Base-by-base conservation (phyloP, 2,888 invertebrate species). In the Himalopsyche kuldschensis region DNA sequence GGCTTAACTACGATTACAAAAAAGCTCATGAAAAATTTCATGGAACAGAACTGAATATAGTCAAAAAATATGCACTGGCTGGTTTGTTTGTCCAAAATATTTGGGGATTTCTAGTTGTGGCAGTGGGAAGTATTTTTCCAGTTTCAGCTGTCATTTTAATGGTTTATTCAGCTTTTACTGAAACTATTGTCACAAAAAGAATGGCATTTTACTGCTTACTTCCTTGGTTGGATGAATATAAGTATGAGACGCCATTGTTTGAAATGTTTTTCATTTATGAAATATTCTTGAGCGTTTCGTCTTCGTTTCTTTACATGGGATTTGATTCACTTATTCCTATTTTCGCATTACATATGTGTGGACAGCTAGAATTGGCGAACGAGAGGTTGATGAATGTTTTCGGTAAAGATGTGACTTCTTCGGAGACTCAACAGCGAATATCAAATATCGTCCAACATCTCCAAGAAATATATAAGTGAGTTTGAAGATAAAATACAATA, bases 251-350 rank as follows among this genome's bases (percentile, higher is more conserved):
- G 41, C 79, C 79, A 8, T 75, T 88, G 0, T 89, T 87, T 85
- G 87, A 87, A 27, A 0, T 86, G 0, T 79, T 88, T 32, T 89
- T 88, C 48, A 5, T 79, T 0, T 47, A 88, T 4, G 87, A 86
- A 79, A 77, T 88, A 0, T n/a, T 86, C 15, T 90, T 89, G 75
- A 89, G 87, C 82, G 27, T 86, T 0, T 89, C 88, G 79, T 88
- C 89, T 0, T 82, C 87, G 0, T 83, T 88, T 0, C 88, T 90
- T 86, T 90, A 89, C 31, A 86, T 89, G 0, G 89, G 89, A 3
- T 91, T 90, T 85, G 91, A 91, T 87, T 89, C 91, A 1, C 84
- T 91, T n/a, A 88, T 89, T 0, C 90, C 90, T 0, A 90, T 90
- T 87, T 89, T 90, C 84, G 87, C 90, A 86, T 82, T 90, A 35